A percentile compares a stretch with the other conserved stretches of the same genome.
Conservation (phyloP, 2,797 vertebrate species). For the Poeciliopsis presidionis region DNA sequence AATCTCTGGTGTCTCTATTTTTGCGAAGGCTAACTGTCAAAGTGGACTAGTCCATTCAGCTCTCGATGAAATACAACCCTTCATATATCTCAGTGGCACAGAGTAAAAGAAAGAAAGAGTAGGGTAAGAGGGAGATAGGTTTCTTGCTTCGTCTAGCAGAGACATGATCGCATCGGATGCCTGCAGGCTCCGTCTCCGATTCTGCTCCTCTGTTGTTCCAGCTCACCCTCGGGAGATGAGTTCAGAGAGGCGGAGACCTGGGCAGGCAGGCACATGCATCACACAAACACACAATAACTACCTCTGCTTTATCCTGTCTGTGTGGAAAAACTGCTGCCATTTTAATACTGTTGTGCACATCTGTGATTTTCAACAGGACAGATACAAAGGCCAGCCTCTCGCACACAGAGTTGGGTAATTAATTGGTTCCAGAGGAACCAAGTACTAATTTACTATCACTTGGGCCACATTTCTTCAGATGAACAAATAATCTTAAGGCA, state of each 20-base stretch:
- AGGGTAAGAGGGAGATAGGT: slow-evolving; percentile 27
- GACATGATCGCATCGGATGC: slow-evolving; percentile 65
- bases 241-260: slow-evolving; percentile 43
- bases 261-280: slow-evolving; percentile 34
- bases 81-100: slow-evolving; percentile 7
- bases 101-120: slow-evolving; percentile 12
- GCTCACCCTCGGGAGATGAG: slow-evolving; percentile 55
- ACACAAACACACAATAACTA: slow-evolving; percentile 26
- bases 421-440: slow-evolving; percentile 82
- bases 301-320: slow-evolving; percentile 23
- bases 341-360: slow-evolving; percentile 44
- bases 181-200: slow-evolving; percentile 62
- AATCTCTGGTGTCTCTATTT: slow-evolving; percentile 51
- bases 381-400: slow-evolving; percentile 61
- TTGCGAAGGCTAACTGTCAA: slow-evolving; percentile 46
- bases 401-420: slow-evolving; percentile 66
- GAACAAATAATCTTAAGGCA: slow-evolving; percentile 58
- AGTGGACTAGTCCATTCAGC: slow-evolving; percentile 49
- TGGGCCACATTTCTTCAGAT: slow-evolving; percentile 68
- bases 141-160: slow-evolving; percentile 66
- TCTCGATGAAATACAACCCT: slow-evolving; percentile 47
- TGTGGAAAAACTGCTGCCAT: slow-evolving; percentile 44
- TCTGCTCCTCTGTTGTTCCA: slow-evolving; percentile 60
- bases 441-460: slow-evolving; percentile 77
- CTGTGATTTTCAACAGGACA: slow-evolving; percentile 65